Percentiles rank a stretch among this genome's conserved stretches.
phyloP scores from a whole-genome alignment of 2,797 vertebrate genomes.

The Parauchenoglanis punctatus region DNA sequence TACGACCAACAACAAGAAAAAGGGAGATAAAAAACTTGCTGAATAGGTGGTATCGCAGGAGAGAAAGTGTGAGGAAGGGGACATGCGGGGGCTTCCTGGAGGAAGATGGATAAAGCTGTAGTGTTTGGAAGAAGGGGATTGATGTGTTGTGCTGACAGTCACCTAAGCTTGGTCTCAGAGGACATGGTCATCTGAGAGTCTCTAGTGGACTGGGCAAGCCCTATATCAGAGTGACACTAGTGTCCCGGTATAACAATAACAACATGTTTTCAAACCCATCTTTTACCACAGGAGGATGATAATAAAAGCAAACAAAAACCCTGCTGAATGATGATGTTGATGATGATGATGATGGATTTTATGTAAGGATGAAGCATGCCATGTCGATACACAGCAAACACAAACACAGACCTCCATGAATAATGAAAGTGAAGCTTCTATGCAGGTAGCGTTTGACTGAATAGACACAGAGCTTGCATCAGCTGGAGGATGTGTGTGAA shows the following conservation, averaged over 20 bases:
- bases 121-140: constrained; percentile 50
- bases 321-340: neutral
- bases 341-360: constrained; percentile 29
- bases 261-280: constrained; percentile 23
- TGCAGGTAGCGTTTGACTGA: constrained; percentile 22
- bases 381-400: neutral
- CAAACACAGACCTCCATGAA: neutral
- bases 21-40: constrained; percentile 80
- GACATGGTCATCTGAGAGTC: constrained; percentile 54
- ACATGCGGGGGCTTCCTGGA: constrained; percentile 14
- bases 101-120: constrained; percentile 57
- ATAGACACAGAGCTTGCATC: constrained; percentile 32
- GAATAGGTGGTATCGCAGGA: constrained; percentile 73
- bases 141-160: constrained; percentile 55
- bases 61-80: constrained; percentile 36
- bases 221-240: constrained; percentile 36
- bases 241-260: constrained; percentile 29
- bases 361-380: neutral
- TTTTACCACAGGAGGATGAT: constrained; percentile 20
- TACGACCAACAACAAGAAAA: constrained; percentile 70
- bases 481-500: constrained; percentile 45
- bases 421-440: neutral
- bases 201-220: constrained; percentile 31
- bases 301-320: constrained; percentile 31
- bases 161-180: constrained; percentile 47